phyloP scores from a whole-genome alignment of 2,113 vertebrate genomes.

The Pogona vitticeps region DNA sequence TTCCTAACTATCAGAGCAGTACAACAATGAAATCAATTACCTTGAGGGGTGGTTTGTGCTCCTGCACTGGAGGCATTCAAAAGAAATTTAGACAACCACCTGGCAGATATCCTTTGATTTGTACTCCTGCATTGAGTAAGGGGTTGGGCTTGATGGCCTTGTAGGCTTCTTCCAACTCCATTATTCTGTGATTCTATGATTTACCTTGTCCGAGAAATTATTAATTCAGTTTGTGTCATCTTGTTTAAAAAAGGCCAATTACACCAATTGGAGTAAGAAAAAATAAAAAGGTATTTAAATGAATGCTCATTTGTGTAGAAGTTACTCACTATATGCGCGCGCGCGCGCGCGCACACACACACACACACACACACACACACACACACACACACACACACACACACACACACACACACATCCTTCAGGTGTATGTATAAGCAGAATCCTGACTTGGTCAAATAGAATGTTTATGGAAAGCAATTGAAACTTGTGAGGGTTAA shows the following conservation, averaged over 20 bases:
- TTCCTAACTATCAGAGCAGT: no score
- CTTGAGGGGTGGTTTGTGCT: no score
- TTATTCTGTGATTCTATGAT: no score
- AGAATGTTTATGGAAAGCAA: slow-evolving; percentile 2
- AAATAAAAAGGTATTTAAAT: not conserved
- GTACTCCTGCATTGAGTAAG: no score
- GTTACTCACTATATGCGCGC: not conserved
- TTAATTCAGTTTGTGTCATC: no score
- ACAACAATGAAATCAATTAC: no score
- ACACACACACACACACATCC: not conserved
- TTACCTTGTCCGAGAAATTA: no score
- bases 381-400: not conserved
- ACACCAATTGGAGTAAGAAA: not conserved
- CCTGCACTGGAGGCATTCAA: no score
- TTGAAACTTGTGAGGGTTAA: not conserved
- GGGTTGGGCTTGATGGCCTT: no score
- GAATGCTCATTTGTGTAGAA: not conserved
- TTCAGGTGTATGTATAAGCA: not conserved
- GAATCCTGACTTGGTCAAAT: not conserved
- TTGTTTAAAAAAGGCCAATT: not conserved
- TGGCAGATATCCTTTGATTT: no score
- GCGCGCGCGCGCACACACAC: not conserved
- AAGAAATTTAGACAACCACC: no score
- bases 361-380: not conserved
- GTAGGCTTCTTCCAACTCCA: no score